A percentile compares a stretch with the other conserved stretches of the same genome.
phyloP scores from a whole-genome alignment of 2,888 invertebrate species.

The Chouioia cunea region DNA sequence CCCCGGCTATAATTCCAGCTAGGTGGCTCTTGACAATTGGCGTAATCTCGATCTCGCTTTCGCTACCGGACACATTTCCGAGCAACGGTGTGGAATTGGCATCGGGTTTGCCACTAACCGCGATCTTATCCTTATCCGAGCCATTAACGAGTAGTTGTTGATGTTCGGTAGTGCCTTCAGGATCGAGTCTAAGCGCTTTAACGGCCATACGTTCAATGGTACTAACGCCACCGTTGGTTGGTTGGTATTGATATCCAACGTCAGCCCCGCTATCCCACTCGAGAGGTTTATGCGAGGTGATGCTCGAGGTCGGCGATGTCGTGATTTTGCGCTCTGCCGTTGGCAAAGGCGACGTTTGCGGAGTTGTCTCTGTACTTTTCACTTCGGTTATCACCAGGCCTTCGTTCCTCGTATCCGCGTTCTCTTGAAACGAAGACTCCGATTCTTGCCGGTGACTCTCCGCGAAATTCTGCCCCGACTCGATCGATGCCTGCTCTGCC shows the following conservation, averaged over 20 bases:
- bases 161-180: conserved; percentile 67
- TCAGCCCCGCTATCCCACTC: conserved; percentile 93
- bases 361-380: conserved; percentile 32
- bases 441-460: not conserved
- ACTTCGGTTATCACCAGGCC: conserved; percentile 10
- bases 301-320: conserved; percentile 81
- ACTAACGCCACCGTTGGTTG: conserved; percentile 65
- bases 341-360: conserved; percentile 54
- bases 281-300: conserved; percentile 80
- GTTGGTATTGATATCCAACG: conserved; percentile 79
- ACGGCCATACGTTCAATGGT: conserved; percentile 76
- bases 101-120: conserved; percentile 52
- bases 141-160: conserved; percentile 22
- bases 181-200: conserved; percentile 67
- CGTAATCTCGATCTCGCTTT: conserved; percentile 64
- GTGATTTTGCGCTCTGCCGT: conserved; percentile 67
- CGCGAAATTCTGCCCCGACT: not conserved
- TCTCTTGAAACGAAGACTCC: not conserved
- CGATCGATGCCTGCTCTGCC: conserved; percentile 19
- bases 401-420: not conserved
- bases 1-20: conserved; percentile 55
- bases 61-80: conserved; percentile 57
- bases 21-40: conserved; percentile 62
- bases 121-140: not conserved
- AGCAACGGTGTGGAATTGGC: conserved; percentile 63